Evolutionary conservation across 2,797 vertebrate species (phyloP).

Genomic region (Oreortyx pictus): DNA sequence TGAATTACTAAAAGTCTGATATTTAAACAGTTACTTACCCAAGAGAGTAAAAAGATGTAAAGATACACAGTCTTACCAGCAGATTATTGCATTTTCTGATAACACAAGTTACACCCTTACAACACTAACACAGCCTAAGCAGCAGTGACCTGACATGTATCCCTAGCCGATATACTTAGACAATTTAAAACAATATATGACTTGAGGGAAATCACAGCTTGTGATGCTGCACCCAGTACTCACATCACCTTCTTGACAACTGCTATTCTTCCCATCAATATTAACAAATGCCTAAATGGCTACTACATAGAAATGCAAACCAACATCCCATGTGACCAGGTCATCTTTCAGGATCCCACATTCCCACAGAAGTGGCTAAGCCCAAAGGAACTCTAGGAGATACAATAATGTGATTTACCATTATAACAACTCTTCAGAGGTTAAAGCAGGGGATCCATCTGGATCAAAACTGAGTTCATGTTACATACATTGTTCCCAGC

Average conservation of each 20-base stretch:
- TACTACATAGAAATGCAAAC: neutral
- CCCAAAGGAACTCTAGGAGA: slow-evolving; percentile 11
- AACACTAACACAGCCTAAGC: neutral
- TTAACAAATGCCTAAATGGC: neutral
- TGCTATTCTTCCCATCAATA: neutral
- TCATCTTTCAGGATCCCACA: neutral
- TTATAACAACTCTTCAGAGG: neutral
- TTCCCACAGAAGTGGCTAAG: slow-evolving; percentile 4
- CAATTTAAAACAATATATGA: neutral
- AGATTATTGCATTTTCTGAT: neutral
- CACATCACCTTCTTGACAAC: neutral
- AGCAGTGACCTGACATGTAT: neutral
- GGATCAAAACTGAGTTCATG: neutral
- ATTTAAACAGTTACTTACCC: neutral
- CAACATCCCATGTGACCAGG: neutral
- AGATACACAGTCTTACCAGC: neutral
- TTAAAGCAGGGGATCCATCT: neutral
- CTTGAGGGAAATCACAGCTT: neutral
- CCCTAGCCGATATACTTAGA: accelerated
- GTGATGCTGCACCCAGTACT: neutral
- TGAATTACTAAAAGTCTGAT: neutral
- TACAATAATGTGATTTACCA: neutral
- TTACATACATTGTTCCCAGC: neutral
- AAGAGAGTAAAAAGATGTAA: accelerated
- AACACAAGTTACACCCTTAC: neutral